phyloP scores from a whole-genome alignment of 2,888 invertebrate species.

The Chirona hameri region DNA sequence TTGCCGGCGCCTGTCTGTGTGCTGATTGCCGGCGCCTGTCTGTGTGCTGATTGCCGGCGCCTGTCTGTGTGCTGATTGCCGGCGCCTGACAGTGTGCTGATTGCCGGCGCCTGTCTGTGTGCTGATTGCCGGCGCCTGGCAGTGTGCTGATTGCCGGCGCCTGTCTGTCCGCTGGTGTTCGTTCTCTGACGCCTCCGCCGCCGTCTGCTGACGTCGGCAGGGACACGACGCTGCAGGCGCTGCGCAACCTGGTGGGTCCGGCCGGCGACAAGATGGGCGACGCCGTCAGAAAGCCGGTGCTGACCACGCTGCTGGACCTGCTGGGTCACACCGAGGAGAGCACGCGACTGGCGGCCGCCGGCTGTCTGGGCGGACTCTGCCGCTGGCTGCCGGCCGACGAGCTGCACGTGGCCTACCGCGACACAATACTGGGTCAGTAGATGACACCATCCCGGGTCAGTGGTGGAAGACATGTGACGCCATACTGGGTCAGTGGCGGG shows the following conservation, averaged over 20 bases:
- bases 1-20: too few relatives aligned
- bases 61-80: too few relatives aligned
- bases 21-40: too few relatives aligned
- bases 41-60: too few relatives aligned
- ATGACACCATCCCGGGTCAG: too few relatives aligned
- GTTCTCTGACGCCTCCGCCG: too few relatives aligned
- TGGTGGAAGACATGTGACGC: slow-evolving; percentile 43
- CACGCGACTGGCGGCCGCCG: slow-evolving; percentile 75
- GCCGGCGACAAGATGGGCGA: slow-evolving; percentile 88
- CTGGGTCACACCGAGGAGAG: slow-evolving; percentile 73
- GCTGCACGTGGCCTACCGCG: slow-evolving; percentile 52
- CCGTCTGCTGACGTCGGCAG: slow-evolving; percentile 48
- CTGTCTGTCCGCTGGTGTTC: not conserved
- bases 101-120: too few relatives aligned
- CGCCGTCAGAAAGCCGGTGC: slow-evolving; percentile 67
- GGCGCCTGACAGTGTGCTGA: too few relatives aligned
- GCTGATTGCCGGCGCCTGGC: too few relatives aligned
- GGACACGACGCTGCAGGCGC: slow-evolving; percentile 89
- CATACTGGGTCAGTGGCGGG: not conserved
- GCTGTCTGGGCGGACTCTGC: slow-evolving; percentile 82
- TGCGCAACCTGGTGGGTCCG: slow-evolving; percentile 70
- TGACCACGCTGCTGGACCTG: slow-evolving; percentile 62
- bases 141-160: too few relatives aligned
- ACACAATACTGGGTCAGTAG: slow-evolving; percentile 6
- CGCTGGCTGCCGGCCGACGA: slow-evolving; percentile 69